Evolutionary conservation across 2,888 invertebrate species (phyloP).

Genomic region (Pogonocherus hispidulus): DNA sequence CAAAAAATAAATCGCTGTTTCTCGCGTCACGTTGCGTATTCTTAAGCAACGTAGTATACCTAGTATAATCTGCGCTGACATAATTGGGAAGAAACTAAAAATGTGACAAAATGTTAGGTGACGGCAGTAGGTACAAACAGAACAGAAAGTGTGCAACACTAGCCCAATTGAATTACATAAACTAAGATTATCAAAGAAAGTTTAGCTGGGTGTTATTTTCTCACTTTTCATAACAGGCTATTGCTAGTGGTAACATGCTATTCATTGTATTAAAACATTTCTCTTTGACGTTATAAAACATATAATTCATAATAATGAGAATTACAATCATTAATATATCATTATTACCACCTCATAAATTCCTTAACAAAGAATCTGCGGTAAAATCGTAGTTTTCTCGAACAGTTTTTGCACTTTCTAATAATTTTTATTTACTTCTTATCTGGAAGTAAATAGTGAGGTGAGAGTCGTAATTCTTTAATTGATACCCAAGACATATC

Average conservation of each 20-base stretch:
- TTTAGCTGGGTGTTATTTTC: not conserved
- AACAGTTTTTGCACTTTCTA: slow-evolving; percentile 9
- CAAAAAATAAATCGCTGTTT: too few species aligned
- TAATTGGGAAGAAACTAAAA: too few species aligned
- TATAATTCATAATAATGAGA: slow-evolving; percentile 13
- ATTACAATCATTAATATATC: slow-evolving; percentile 2
- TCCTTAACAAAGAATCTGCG: slow-evolving; percentile 13
- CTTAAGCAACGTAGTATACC: too few species aligned
- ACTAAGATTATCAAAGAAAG: not conserved
- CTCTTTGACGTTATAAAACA: slow-evolving; percentile 5
- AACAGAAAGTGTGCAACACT: not conserved
- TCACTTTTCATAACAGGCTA: slow-evolving; percentile 5
- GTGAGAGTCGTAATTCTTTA: too few species aligned
- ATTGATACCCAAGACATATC: too few species aligned
- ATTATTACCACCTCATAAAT: slow-evolving; percentile 12
- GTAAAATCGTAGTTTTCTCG: slow-evolving; percentile 8
- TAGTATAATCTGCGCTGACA: too few species aligned
- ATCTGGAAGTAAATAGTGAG: too few species aligned
- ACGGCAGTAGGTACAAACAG: too few species aligned
- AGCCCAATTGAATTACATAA: not conserved
- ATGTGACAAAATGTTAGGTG: not conserved
- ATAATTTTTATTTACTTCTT: slow-evolving; percentile 1
- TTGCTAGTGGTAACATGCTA: not conserved
- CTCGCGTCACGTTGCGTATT: too few species aligned
- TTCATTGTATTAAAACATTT: slow-evolving; percentile 9